Conservation (phyloP, 2,888 invertebrate genomes). For the Hyppa rectilinea region DNA sequence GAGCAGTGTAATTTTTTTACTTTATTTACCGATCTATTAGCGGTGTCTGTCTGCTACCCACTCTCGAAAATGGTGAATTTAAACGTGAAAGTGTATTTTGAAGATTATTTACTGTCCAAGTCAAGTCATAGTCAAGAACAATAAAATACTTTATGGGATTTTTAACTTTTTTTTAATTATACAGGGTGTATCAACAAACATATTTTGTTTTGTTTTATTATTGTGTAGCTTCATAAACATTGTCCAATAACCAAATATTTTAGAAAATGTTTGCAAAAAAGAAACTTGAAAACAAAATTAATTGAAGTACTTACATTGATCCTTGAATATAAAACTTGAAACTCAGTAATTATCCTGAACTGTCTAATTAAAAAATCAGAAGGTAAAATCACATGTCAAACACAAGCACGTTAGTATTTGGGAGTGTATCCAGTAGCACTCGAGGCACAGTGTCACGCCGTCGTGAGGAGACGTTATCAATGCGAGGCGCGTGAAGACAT, state of each 20-base stretch:
- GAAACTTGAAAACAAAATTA: constrained; percentile 41
- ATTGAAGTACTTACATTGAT: constrained; percentile 61
- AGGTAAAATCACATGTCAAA: constrained; percentile 75
- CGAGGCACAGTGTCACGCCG: constrained; percentile 82
- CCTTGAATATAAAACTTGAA: constrained; percentile 61
- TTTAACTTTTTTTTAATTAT: background rate
- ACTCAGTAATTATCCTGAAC: constrained; percentile 64
- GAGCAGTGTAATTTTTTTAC: constrained; percentile 66
- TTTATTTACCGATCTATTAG: constrained; percentile 63
- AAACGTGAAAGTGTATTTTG: constrained; percentile 59
- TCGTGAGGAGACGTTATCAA: constrained; percentile 78
- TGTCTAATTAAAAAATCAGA: constrained; percentile 58
- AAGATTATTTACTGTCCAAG: constrained; percentile 12
- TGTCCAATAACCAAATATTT: background rate
- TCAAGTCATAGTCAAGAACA: background rate
- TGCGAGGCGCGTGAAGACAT: constrained; percentile 77
- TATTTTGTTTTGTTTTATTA: background rate
- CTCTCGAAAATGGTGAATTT: constrained; percentile 44
- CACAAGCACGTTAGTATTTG: constrained; percentile 75
- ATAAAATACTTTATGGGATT: background rate
- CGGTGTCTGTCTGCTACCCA: constrained; percentile 43
- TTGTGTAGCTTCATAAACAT: background rate
- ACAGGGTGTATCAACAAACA: background rate
- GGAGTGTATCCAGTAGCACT: constrained; percentile 74
- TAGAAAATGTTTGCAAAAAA: constrained; percentile 24